phyloP scores from a whole-genome alignment of 1,140 invertebrate species.

The Anastrepha ludens region DNA sequence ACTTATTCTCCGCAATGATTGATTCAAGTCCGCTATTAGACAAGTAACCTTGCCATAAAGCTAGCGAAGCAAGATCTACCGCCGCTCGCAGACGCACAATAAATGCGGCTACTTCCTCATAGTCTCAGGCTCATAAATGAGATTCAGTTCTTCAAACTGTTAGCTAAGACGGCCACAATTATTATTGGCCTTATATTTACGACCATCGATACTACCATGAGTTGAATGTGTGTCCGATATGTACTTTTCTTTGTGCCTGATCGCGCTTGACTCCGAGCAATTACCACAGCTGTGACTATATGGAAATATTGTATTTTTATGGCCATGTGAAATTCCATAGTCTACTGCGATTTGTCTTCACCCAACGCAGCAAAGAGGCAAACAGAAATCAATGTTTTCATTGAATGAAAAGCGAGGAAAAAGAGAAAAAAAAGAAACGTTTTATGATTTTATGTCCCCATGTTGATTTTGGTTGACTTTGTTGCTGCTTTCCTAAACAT shows the following conservation, averaged over 20 bases:
- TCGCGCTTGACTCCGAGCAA: conserved; percentile 3
- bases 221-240: background rate
- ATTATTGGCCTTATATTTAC: too few relatives aligned
- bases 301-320: conserved; percentile 50
- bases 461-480: conserved; percentile 31
- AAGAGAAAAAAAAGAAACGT: conserved; percentile 4
- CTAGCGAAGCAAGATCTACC: too few relatives aligned
- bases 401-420: background rate
- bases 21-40: too few relatives aligned
- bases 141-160: background rate
- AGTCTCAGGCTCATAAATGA: background rate
- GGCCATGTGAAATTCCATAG: conserved; percentile 54
- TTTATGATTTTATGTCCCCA: background rate
- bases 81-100: background rate
- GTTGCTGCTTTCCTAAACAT: conserved; percentile 18
- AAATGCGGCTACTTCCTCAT: background rate
- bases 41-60: too few relatives aligned
- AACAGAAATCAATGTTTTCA: conserved; percentile 40
- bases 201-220: background rate
- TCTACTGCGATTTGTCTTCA: conserved; percentile 48
- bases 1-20: too few relatives aligned
- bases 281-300: conserved; percentile 4
- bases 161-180: too few relatives aligned
- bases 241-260: conserved; percentile 1
- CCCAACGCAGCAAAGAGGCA: background rate